These are phyloP conservation scores for Actinostola sp. DNA, from an alignment of 92 coral and sea anemone species.

Conservation along the genomic window DNA sequence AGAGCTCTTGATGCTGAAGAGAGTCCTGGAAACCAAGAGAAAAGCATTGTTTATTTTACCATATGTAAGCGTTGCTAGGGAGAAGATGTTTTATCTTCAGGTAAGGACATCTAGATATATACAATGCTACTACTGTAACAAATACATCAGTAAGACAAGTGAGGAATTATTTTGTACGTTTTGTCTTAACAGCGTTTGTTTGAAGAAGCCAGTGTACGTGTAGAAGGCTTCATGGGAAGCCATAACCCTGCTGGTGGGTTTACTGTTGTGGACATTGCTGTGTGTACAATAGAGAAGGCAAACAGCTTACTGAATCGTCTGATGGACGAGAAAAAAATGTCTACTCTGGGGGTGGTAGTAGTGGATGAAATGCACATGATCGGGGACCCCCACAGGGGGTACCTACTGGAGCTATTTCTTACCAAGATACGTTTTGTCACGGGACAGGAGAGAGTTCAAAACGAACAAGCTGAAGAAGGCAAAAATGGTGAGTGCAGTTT, in stretches of 20 bases:
- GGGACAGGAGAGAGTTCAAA: slow-evolving; percentile 37
- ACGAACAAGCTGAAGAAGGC: slow-evolving; percentile 11
- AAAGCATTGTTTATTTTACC: slow-evolving; percentile 97
- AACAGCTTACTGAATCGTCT: slow-evolving; percentile 91
- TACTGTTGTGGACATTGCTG: slow-evolving; percentile 85
- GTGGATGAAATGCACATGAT: slow-evolving; percentile 98
- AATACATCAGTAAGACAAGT: no score
- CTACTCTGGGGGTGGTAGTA: slow-evolving; percentile 84
- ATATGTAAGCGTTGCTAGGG: slow-evolving; percentile 96
- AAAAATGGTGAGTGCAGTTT: neutral
- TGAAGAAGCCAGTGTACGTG: slow-evolving; percentile 93
- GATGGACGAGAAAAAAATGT: slow-evolving; percentile 83
- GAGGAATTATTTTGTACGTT: no score
- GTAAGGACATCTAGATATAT: no score
- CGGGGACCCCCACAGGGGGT: slow-evolving; percentile 90
- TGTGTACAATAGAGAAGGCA: slow-evolving; percentile 98
- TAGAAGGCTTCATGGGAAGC: slow-evolving; percentile 99
- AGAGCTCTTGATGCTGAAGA: slow-evolving; percentile 86
- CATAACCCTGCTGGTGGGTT: slow-evolving; percentile 91
- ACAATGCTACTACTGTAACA: no score
- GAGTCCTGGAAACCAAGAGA: slow-evolving; percentile 93
- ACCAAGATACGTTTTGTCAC: slow-evolving; percentile 86
- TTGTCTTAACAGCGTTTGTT: slow-evolving; percentile 67
- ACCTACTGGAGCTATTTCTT: slow-evolving; percentile 90
- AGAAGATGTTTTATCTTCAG: slow-evolving; percentile 98